Evolutionary conservation across 2,113 vertebrate genomes (phyloP).

Genomic region (Meles meles): DNA sequence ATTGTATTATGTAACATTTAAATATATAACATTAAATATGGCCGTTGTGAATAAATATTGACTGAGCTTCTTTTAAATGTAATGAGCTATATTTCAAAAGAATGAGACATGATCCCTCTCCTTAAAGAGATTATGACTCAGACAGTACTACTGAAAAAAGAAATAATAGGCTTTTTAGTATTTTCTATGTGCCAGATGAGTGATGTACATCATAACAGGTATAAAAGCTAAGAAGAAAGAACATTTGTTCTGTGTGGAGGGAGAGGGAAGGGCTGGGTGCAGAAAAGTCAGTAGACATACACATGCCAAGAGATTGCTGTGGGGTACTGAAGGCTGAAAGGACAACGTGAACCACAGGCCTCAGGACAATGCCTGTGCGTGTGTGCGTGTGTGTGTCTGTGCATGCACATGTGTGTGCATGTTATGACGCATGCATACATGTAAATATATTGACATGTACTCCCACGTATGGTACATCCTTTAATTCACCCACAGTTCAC

Average conservation of each 20-base stretch:
- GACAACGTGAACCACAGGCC: not conserved
- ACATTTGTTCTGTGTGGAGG: not conserved
- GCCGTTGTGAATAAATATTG: not conserved
- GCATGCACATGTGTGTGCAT: not conserved
- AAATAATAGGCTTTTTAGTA: not conserved
- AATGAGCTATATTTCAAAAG: not conserved
- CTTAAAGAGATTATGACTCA: not conserved
- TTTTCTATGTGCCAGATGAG: not conserved
- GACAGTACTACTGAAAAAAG: not conserved
- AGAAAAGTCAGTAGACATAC: not conserved
- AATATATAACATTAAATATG: not conserved
- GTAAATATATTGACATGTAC: not conserved
- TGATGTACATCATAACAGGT: not conserved
- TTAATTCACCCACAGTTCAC: not conserved
- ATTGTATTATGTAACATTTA: not conserved
- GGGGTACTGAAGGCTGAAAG: not conserved
- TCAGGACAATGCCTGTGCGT: not conserved
- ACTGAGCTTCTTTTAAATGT: not conserved
- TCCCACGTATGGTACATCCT: not conserved
- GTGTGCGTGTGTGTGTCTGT: not conserved
- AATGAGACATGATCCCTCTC: not conserved
- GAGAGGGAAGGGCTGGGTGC: not conserved
- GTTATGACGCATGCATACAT: not conserved
- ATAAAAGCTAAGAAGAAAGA: not conserved
- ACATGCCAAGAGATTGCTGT: not conserved